phyloP scores from a whole-genome alignment of 2,113 vertebrate species.

The Phainopepla nitens region DNA sequence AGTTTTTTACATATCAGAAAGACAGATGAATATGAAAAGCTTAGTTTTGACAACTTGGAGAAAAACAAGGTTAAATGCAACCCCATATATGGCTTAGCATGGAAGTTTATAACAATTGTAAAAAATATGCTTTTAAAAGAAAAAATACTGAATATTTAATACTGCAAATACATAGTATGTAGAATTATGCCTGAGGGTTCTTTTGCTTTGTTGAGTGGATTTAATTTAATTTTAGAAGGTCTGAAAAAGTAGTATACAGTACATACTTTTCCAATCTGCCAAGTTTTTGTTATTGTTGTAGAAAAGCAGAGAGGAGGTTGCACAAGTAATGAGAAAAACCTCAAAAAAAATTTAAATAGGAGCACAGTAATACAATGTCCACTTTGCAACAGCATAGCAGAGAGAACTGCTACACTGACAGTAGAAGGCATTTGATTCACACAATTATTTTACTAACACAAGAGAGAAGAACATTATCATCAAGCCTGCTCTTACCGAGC shows the following conservation, averaged over 20 bases:
- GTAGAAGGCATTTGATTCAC: not conserved
- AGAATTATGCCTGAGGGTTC: conserved; percentile 62
- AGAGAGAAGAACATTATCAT: not conserved
- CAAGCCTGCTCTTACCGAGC: not conserved
- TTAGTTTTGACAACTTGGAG: conserved; percentile 12
- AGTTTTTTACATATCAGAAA: not conserved
- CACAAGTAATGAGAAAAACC: not conserved
- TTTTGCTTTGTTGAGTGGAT: conserved; percentile 40
- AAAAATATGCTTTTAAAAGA: conserved; percentile 63
- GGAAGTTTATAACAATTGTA: conserved; percentile 38
- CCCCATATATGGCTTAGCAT: not conserved
- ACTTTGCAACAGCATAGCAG: not conserved
- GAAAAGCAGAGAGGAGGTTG: not conserved
- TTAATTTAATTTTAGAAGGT: conserved; percentile 56
- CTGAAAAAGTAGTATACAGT: conserved; percentile 30
- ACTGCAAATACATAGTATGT: conserved; percentile 58
- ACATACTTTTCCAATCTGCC: conserved; percentile 17
- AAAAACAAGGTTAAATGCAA: conserved; percentile 36
- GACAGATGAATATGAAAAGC: conserved; percentile 2
- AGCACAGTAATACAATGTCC: not conserved
- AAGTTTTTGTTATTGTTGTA: not conserved
- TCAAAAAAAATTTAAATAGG: not conserved
- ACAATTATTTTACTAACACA: not conserved
- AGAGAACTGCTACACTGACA: not conserved
- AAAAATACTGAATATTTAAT: conserved; percentile 69